A percentile compares a stretch with the other conserved stretches of the same genome.
These are phyloP conservation scores for Oligia latruncula DNA, from an alignment of 2,888 invertebrate genomes.

Conservation along the genomic window DNA sequence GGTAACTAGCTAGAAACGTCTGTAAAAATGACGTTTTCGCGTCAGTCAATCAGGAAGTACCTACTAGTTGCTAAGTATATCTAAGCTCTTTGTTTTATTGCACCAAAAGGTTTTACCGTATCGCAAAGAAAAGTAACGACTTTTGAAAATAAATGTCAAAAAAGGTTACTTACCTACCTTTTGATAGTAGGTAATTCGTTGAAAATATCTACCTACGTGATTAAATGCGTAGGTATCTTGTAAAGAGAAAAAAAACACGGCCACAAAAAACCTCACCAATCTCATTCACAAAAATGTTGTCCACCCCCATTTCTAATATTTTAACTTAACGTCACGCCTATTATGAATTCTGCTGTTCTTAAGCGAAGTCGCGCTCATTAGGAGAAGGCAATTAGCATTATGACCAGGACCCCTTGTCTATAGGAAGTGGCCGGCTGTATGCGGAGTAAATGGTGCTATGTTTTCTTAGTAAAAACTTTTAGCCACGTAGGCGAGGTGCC, in stretches of 20 bases:
- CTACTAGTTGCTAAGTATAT: not conserved
- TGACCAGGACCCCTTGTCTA: conserved; percentile 54
- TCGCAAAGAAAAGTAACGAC: not conserved
- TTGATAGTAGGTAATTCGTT: too few relatives aligned
- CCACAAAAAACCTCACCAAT: not conserved
- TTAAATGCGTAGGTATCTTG: not conserved
- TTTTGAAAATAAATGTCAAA: not conserved
- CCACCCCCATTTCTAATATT: conserved; percentile 14
- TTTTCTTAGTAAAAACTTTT: conserved; percentile 13
- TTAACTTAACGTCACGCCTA: conserved; percentile 14
- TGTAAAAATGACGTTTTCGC: not conserved
- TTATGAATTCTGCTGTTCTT: conserved; percentile 25
- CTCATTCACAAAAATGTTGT: not conserved
- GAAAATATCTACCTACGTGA: not conserved
- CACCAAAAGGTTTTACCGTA: not conserved
- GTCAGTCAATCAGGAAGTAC: not conserved
- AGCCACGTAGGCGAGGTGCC: not conserved
- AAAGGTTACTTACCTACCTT: too few relatives aligned
- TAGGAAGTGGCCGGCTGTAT: conserved; percentile 10
- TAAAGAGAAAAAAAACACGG: not conserved
- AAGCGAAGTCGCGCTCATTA: conserved; percentile 54
- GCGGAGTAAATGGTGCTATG: not conserved
- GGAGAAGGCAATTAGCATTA: conserved; percentile 54
- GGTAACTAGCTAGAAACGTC: not conserved
- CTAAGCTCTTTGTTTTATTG: not conserved